These are phyloP conservation scores for Sinonovacula constricta DNA, from an alignment of 1,140 invertebrate genomes.

Conservation along the genomic window DNA sequence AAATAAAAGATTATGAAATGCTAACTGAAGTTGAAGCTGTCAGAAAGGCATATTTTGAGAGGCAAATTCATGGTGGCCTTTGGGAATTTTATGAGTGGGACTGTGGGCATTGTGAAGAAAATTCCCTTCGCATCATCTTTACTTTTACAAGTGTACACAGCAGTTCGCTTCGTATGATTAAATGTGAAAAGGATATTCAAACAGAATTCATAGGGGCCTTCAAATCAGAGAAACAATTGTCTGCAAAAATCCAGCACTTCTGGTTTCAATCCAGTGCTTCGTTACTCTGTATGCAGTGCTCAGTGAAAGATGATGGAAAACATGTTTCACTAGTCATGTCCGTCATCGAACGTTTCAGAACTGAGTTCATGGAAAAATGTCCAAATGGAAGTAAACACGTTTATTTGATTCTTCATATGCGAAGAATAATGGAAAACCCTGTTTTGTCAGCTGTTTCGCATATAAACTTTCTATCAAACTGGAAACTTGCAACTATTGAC, in stretches of 20 bases:
- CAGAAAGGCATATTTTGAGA: constrained; percentile 32
- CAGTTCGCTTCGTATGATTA: constrained; percentile 18
- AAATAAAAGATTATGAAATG: constrained; percentile 6
- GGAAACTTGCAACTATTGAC: constrained; percentile 58
- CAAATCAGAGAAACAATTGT: constrained; percentile 63
- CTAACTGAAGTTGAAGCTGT: not conserved
- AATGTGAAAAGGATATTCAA: constrained; percentile 2
- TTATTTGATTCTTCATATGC: constrained; percentile 55
- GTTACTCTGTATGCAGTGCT: constrained; percentile 57
- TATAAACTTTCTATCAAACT: constrained; percentile 59
- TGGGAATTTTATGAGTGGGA: not conserved
- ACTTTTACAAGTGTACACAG: constrained; percentile 56
- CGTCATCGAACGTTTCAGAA: constrained; percentile 54
- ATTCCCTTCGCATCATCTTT: constrained; percentile 25
- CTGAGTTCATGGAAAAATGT: not conserved
- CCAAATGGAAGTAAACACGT: constrained; percentile 41
- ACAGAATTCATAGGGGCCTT: constrained; percentile 58
- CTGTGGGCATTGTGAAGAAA: not conserved
- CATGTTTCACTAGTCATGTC: constrained; percentile 58
- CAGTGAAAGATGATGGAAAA: constrained; percentile 41
- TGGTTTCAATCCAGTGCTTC: constrained; percentile 43
- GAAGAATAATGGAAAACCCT: constrained; percentile 24
- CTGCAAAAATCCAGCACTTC: constrained; percentile 47
- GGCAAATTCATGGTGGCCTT: constrained; percentile 59
- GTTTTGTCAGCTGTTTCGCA: no score